Conservation (phyloP, 2,888 invertebrate genomes). For the Acrobeloides nanus region DNA sequence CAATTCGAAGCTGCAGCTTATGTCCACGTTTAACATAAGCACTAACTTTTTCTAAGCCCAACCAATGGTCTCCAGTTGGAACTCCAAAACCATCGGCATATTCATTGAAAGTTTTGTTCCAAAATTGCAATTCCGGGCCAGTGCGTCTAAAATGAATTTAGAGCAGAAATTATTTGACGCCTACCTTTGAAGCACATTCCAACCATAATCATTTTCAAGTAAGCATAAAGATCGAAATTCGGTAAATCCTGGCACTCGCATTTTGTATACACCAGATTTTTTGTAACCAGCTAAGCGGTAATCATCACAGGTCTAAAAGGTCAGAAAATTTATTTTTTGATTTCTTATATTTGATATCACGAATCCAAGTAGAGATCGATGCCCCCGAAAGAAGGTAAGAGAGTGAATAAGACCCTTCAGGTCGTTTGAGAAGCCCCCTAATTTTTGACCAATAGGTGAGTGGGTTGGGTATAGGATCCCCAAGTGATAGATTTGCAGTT, state of each 20-base stretch:
- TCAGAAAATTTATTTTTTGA: too few relatives aligned
- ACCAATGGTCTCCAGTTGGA: slow-evolving; percentile 26
- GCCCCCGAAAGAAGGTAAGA: too few relatives aligned
- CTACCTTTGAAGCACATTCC: slow-evolving; percentile 17
- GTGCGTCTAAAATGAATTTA: slow-evolving; percentile 12
- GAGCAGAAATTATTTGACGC: background rate
- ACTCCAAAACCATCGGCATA: slow-evolving; percentile 36
- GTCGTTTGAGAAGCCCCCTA: too few relatives aligned
- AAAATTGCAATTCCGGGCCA: slow-evolving; percentile 11
- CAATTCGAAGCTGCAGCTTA: slow-evolving; percentile 25
- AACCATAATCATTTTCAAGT: slow-evolving; percentile 13
- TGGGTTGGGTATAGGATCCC: too few relatives aligned
- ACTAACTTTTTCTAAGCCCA: slow-evolving; percentile 29
- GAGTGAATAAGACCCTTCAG: too few relatives aligned
- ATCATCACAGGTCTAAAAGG: slow-evolving; percentile 16
- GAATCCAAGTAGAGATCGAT: too few relatives aligned
- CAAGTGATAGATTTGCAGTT: too few relatives aligned
- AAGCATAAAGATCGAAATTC: slow-evolving; percentile 12
- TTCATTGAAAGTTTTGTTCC: slow-evolving; percentile 28
- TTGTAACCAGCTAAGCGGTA: slow-evolving; percentile 12
- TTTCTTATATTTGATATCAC: too few relatives aligned
- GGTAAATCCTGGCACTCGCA: background rate
- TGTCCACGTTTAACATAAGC: slow-evolving; percentile 8
- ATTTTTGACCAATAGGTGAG: too few relatives aligned
- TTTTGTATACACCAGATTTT: slow-evolving; percentile 18